Evolutionary conservation across 2,113 vertebrate genomes (phyloP), one percentile per base, ranked within the genome.

Genomic region (Glaucidium brasilianum): DNA sequence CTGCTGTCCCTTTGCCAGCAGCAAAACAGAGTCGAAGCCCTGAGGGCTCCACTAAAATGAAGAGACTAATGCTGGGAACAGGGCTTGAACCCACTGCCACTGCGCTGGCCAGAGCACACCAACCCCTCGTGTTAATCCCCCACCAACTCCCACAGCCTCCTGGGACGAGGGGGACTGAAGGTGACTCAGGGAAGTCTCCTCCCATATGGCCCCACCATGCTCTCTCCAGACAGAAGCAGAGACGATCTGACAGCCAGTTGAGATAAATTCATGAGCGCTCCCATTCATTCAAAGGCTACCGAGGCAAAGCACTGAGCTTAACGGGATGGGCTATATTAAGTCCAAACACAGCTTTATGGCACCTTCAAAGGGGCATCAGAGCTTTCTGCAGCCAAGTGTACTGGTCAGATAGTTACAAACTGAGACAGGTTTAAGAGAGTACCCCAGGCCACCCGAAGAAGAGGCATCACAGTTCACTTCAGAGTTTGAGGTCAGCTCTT

Each of bases 401-500:
- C 91, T 25, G 83, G 88, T 53, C 88, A 68, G 39, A n/a, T 12
- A 81, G 82, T 12, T 56, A 67, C 14, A 47, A 19, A 85, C 22
- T 5, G 64, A 90, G 77, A 67, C 35, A 63, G 72, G 50, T 74
- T 89, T 80, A 52, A 89, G 32, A 53, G 56, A 72, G 8, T 52
- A 89, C 73, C 86, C 34, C 83, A 59, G 60, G 72, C 79, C 68
- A 84, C 35, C 35, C 3, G 2, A 84, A 78, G 73, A 27, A 77
- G 56, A 68, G 32, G 49, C 84, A 39, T 69, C 45, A 58, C 30
- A 39, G 64, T 53, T 67, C 94, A 95, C 76, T 90, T 80, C 64
- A 74, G 89, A 88, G 80, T 82, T 35, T 83, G 77, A 93, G 94
- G 92, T 87, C 90, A 95, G 76, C 68, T 71, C 71, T 83, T 85